Evolutionary conservation across 2,888 invertebrate genomes (phyloP), one percentile per base, ranked within the genome.

Genomic region (Callinectes sapidus): DNA sequence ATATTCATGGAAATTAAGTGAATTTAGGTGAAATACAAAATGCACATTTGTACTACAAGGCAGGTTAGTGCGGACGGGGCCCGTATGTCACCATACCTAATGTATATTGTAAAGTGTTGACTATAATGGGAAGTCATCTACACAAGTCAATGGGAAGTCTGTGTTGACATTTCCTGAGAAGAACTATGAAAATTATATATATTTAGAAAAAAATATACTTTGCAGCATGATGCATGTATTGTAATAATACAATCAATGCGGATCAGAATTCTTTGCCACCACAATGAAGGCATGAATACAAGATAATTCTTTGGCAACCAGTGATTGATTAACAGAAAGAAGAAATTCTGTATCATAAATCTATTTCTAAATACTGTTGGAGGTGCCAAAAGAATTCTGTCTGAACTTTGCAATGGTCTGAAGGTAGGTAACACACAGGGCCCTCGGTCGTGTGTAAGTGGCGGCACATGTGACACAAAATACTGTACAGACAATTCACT

Each of bases 21-120:
- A 91, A 91, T 93, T 93, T 91, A 90, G 93, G 93, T 93, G 91
- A 89, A 91, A 93, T 93, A 93, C 91, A 93, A 93, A 93, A 93
- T 93, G 93, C 93, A 93, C 93, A 93, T 93, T 93, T 93, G 93
- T 93, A 93, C 93, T 93, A 93, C 93, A 91, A 93, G 93, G 93
- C 93, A 93, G 93, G 91, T 93, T 93, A 91, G 90, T 93, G 93
- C 90, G 93, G 93, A 91, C 85, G 39, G 91, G 91, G 92, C 90
- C 91, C 91, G 39, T 91, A 91, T 89, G 92, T 92, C 88, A 92
- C 92, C 92, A 28, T 88, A 88, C 90, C 91, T 89, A 92, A 91
- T 48, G 91, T 91, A 28, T 39, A 91, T 23, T 42, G 87, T 90
- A 48, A 91, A 81, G 35, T 32, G 81, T 81, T 81, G 81, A 81